phyloP scores from a whole-genome alignment of 2,888 invertebrate genomes.

The Drosophila diplacantha region DNA sequence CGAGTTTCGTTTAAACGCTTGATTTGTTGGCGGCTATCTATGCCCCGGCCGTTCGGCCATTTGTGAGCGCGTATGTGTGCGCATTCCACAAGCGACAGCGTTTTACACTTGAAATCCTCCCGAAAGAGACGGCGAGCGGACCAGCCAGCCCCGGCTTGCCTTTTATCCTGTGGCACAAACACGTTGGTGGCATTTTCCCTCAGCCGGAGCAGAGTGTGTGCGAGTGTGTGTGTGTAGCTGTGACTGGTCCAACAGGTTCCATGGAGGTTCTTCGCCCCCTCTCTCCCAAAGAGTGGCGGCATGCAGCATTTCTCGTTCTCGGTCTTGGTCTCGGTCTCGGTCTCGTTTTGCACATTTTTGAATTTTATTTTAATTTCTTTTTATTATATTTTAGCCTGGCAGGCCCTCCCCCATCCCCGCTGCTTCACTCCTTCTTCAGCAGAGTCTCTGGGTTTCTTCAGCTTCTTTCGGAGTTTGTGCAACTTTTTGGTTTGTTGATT shows the following conservation, averaged over 20 bases:
- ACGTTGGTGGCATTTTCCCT: conserved; percentile 67
- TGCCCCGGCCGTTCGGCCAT: conserved; percentile 11
- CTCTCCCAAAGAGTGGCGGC: conserved; percentile 50
- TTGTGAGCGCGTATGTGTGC: conserved; percentile 43
- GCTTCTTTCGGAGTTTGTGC: conserved; percentile 44
- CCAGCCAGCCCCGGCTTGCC: conserved; percentile 38
- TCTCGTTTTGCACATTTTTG: conserved; percentile 71
- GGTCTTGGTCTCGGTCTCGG: conserved; percentile 50
- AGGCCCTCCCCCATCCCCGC: conserved; percentile 1
- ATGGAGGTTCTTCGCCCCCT: conserved; percentile 57
- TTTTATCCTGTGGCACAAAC: conserved; percentile 59
- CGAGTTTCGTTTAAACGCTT: conserved; percentile 72
- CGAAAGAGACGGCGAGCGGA: conserved; percentile 19
- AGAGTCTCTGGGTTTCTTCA: conserved; percentile 30
- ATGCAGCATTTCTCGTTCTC: conserved; percentile 56
- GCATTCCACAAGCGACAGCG: conserved; percentile 69
- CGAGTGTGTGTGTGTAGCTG: conserved; percentile 47
- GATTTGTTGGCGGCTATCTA: conserved; percentile 51
- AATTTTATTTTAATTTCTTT: conserved; percentile 73
- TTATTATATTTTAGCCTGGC: conserved; percentile 67
- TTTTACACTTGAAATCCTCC: conserved; percentile 65
- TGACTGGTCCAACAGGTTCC: conserved; percentile 74
- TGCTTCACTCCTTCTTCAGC: background rate
- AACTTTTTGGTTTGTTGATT: conserved; percentile 66
- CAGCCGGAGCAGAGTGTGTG: conserved; percentile 6